phyloP scores from a whole-genome alignment of 2,113 vertebrate species.

The Todiramphus saurophagus region DNA sequence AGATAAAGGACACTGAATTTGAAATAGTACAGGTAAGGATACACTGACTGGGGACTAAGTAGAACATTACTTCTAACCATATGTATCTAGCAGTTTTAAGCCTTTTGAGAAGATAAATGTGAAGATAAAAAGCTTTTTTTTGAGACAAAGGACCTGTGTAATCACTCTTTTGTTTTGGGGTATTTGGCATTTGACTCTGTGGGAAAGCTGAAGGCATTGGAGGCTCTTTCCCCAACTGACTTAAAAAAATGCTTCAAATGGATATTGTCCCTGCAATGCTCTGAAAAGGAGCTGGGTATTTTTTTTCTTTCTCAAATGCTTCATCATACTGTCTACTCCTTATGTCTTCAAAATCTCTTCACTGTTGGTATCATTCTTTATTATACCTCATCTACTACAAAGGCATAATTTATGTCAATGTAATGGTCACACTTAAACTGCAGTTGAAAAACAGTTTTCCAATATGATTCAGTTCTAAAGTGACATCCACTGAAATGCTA shows the following conservation, averaged over 20 bases:
- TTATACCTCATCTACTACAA: not conserved
- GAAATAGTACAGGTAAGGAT: not conserved
- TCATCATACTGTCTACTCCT: not conserved
- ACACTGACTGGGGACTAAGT: not conserved
- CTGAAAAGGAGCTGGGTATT: not conserved
- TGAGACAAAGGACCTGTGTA: not conserved
- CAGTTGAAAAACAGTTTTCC: not conserved
- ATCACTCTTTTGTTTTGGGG: not conserved
- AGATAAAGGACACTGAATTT: not conserved
- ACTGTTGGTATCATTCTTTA: not conserved
- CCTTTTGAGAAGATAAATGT: not conserved
- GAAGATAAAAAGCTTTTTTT: not conserved
- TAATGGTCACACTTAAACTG: not conserved
- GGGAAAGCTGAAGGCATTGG: not conserved
- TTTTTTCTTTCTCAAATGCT: not conserved
- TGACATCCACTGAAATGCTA: not conserved
- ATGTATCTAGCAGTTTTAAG: not conserved
- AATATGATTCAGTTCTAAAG: not conserved
- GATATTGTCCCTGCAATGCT: not conserved
- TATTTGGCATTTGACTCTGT: not conserved
- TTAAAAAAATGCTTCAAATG: not conserved
- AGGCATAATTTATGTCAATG: not conserved
- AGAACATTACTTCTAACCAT: not conserved
- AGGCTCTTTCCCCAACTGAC: not conserved
- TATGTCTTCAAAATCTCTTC: not conserved